Conservation (phyloP, 1,140 invertebrate species). For the Drosophila ambigua region DNA sequence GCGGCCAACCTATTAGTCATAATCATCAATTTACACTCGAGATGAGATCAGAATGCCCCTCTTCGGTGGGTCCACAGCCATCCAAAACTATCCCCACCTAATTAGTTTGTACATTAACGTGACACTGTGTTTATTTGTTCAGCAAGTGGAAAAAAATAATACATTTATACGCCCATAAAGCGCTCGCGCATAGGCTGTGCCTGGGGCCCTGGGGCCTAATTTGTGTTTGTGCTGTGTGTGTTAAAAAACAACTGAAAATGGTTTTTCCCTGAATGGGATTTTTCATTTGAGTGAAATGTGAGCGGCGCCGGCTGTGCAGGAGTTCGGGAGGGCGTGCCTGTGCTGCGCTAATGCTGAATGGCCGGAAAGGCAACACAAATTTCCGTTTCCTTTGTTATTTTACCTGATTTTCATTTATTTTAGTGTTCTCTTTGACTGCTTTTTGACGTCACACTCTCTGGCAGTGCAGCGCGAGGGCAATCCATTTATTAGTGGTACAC, state of each 20-base stretch:
- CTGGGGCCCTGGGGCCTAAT: conserved; percentile 49
- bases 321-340: conserved; percentile 7
- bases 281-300: conserved; percentile 50
- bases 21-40: conserved; percentile 68
- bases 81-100: conserved; percentile 48
- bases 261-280: conserved; percentile 50
- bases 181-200: conserved; percentile 24
- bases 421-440: too few relatives aligned
- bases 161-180: conserved; percentile 63
- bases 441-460: too few relatives aligned
- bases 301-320: conserved; percentile 38
- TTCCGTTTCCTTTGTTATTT: conserved; percentile 77
- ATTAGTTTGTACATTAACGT: conserved; percentile 77
- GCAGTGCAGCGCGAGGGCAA: too few relatives aligned
- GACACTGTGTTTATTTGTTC: conserved; percentile 73
- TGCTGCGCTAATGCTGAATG: neutral
- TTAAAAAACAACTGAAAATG: conserved; percentile 56
- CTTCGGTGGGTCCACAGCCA: neutral
- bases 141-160: conserved; percentile 62
- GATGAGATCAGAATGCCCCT: conserved; percentile 66
- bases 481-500: too few relatives aligned
- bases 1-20: conserved; percentile 62
- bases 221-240: conserved; percentile 61
- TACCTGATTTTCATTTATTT: conserved; percentile 46
- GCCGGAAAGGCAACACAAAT: conserved; percentile 57